Base-by-base conservation (phyloP, 1,140 invertebrate genomes). In the Zaprionus capensis region DNA sequence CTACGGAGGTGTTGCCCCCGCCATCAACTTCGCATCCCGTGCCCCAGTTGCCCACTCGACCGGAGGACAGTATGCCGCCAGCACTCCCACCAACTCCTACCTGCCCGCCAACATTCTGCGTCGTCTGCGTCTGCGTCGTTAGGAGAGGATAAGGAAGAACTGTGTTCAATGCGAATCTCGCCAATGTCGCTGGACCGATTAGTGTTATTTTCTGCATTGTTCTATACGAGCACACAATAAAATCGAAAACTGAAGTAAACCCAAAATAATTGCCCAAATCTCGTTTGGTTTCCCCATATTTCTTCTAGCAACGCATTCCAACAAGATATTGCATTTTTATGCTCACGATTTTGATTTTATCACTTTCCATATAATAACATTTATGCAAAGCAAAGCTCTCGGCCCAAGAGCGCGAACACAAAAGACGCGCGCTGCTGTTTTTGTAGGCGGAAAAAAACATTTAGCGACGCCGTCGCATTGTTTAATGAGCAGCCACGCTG, bases 371-470 rank as follows among this genome's bases (percentile, higher is more conserved):
- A 87, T 84, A 87, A 76, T 88, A 84, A 81, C 84, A 81, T 84
- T 88, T 88, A 88, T 87, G 84, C 84, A 87, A 88, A 87, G 66
- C 71, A 53, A 67, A 82, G 77, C 59, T 80, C 72, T 63, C 66
- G 61, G n/a, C 15, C 17, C 38, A 63, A 34, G 41, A 67, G 61
- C 67, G 24, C 64, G 22, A 53, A 51, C 59, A 90, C 84, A 88
- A 88, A 76, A 84, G 81, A 82, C 69, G 64, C 65, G 36, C 51
- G 65, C 78, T 81, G 81, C 66, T 81, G 67, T 51, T 81, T 81
- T 88, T 79, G 78, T 84, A 88, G 81, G 84, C 85, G 84, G 84
- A 84, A 84, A 87, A 38, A 88, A 80, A 81, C 72, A 81, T 88
- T 90, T 76, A 75, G 81, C 78, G 64, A 69, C 62, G 63, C 55